Evolutionary conservation across 1,140 invertebrate genomes (phyloP).

Genomic region (Cylas formicarius): DNA sequence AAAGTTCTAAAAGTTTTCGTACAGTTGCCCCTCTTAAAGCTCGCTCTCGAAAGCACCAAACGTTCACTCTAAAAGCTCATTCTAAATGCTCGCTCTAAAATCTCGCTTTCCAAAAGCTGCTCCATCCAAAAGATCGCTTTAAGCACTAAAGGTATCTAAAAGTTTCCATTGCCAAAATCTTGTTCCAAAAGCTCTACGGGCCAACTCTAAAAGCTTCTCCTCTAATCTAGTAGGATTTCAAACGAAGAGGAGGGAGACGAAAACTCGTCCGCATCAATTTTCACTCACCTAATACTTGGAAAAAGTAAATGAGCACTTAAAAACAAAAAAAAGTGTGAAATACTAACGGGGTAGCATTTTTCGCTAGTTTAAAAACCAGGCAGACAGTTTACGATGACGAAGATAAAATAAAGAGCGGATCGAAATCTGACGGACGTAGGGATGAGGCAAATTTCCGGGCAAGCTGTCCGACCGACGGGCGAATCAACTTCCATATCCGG

Average conservation of each 20-base stretch:
- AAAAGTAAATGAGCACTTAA: neutral
- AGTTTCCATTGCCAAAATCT: neutral
- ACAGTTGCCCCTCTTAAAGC: no score
- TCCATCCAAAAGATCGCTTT: neutral
- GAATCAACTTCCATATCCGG: no score
- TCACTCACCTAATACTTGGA: neutral
- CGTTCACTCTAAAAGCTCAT: no score
- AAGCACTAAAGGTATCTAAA: neutral
- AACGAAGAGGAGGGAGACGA: constrained; percentile 1
- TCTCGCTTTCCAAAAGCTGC: neutral
- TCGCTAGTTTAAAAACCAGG: neutral
- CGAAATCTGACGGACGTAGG: no score
- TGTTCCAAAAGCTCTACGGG: neutral
- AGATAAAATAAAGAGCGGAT: neutral
- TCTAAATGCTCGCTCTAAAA: neutral
- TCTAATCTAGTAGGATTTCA: neutral
- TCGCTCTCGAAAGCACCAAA: no score
- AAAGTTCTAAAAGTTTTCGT: no score
- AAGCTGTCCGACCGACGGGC: no score
- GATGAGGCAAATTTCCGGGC: no score
- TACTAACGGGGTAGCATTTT: neutral
- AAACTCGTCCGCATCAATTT: neutral
- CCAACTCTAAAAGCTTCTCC: neutral
- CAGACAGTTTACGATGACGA: constrained; percentile 1
- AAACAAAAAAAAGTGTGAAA: neutral